Evolutionary conservation across 2,797 vertebrate genomes (phyloP).

Genomic region (Rhinichthys osculus): DNA sequence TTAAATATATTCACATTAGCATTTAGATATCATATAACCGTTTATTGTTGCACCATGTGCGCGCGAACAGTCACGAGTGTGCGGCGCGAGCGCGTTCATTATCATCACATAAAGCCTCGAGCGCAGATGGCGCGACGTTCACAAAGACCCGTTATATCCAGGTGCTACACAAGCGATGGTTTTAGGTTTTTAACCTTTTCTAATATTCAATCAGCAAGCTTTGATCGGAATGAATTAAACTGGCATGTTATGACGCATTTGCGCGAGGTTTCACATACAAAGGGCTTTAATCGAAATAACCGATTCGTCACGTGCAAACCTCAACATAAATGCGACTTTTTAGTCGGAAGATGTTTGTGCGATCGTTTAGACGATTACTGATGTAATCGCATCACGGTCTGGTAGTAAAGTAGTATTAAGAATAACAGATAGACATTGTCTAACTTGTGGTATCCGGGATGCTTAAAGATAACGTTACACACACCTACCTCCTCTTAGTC

Average conservation of each 20-base stretch:
- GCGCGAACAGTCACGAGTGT: constrained; percentile 54
- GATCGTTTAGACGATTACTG: neutral
- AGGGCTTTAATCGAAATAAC: constrained; percentile 6
- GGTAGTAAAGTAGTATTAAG: neutral
- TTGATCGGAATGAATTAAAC: neutral
- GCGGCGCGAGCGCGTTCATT: constrained; percentile 47
- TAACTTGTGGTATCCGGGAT: neutral
- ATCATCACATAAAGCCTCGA: constrained; percentile 35
- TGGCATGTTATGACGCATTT: neutral
- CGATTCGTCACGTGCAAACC: neutral
- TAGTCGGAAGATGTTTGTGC: neutral
- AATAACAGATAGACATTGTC: neutral
- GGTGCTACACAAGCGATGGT: neutral
- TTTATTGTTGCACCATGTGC: constrained; percentile 41
- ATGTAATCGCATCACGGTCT: neutral
- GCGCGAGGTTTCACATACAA: constrained; percentile 6
- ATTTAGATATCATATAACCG: neutral
- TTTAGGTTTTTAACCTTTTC: neutral
- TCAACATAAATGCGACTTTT: neutral
- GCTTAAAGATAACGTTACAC: neutral
- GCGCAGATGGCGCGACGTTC: constrained; percentile 41
- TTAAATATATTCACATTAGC: neutral
- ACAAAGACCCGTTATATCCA: constrained; percentile 25
- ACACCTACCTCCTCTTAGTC: neutral
- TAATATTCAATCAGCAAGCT: neutral